phyloP scores from a whole-genome alignment of 2,113 vertebrate species.

The Nanorana parkeri region DNA sequence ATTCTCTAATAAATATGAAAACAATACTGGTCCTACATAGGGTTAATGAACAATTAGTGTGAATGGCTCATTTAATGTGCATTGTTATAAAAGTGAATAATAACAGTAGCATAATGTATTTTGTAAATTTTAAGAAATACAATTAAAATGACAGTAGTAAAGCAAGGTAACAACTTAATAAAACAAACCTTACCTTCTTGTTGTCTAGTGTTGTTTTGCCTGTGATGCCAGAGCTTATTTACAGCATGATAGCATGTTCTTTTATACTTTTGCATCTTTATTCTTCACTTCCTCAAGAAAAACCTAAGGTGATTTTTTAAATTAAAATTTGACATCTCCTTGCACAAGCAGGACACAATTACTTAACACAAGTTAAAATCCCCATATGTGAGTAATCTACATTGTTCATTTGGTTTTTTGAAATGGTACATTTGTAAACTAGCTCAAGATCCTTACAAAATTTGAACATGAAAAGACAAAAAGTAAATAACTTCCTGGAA shows the following conservation, averaged over 20 bases:
- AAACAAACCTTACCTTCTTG: not conserved
- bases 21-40: too few species aligned
- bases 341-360: not conserved
- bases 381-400: constrained; percentile 21
- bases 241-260: not conserved
- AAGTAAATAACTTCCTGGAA: too few species aligned
- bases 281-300: constrained; percentile 7
- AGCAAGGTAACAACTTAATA: not conserved
- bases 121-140: too few species aligned
- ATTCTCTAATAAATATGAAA: too few species aligned
- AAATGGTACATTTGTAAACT: not conserved
- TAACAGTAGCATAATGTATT: too few species aligned
- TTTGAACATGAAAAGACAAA: too few species aligned
- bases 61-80: too few species aligned
- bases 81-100: too few species aligned
- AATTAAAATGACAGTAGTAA: too few species aligned
- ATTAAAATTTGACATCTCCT: not conserved
- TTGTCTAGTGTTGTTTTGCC: not conserved
- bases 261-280: constrained; percentile 35
- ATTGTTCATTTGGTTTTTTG: not conserved
- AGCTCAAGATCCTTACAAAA: not conserved
- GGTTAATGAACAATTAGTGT: too few species aligned
- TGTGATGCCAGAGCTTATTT: not conserved
- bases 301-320: not conserved
- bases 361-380: constrained; percentile 4